phyloP scores from a whole-genome alignment of 2,797 vertebrate species.

The Epinephelus awoara region DNA sequence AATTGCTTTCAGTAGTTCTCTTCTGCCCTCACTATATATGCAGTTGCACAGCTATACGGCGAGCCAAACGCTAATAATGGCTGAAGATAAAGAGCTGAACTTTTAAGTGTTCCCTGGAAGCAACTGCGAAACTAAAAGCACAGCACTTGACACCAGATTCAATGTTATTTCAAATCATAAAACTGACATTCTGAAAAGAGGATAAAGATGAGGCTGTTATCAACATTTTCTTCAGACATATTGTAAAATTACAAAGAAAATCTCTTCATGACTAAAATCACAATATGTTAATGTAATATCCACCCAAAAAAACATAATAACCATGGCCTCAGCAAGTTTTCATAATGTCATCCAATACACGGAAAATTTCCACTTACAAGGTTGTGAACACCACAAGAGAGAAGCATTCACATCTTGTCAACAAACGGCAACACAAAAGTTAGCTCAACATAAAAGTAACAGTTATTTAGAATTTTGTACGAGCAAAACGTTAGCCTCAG shows the following conservation, averaged over 20 bases:
- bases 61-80: not conserved
- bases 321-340: no score
- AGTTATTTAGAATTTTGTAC: not conserved
- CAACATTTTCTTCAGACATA: no score
- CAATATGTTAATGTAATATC: no score
- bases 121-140: not conserved
- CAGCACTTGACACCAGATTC: not conserved
- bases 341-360: no score
- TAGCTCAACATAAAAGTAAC: not conserved
- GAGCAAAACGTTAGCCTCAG: not conserved
- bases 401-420: no score
- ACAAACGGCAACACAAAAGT: not conserved
- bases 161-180: not conserved
- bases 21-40: not conserved
- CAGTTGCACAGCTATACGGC: not conserved
- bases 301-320: no score
- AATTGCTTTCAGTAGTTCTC: slow-evolving; percentile 1
- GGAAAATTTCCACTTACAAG: no score
- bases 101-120: slow-evolving; percentile 10
- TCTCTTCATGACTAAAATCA: no score
- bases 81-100: not conserved
- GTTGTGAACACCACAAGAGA: no score
- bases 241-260: no score
- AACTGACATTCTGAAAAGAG: not conserved
- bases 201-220: no score